Percentiles rank a stretch among this genome's conserved stretches.
phyloP scores from a whole-genome alignment of 2,113 vertebrate species.

The Daboia siamensis region DNA sequence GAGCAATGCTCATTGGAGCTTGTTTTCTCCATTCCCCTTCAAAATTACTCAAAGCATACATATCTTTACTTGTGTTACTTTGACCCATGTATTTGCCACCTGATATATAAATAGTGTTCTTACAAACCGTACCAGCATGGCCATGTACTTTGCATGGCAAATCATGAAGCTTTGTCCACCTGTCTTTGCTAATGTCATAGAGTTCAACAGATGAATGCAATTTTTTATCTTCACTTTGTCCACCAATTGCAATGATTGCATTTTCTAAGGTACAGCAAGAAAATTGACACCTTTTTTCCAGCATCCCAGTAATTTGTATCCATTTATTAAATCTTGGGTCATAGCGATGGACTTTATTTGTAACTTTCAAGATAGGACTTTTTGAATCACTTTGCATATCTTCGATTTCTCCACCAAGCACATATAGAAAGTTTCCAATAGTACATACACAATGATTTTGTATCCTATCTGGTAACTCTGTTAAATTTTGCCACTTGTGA shows the following conservation, averaged over 20 bases:
- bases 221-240: slow-evolving; percentile 58
- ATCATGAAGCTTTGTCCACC: slow-evolving; percentile 72
- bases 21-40: slow-evolving; percentile 75
- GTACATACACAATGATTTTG: slow-evolving; percentile 82
- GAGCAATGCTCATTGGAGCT: slow-evolving; percentile 86
- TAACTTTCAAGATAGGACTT: slow-evolving; percentile 47
- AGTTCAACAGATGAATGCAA: slow-evolving; percentile 81
- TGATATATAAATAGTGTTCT: slow-evolving; percentile 78
- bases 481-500: slow-evolving; percentile 74
- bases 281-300: slow-evolving; percentile 83
- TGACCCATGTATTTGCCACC: slow-evolving; percentile 74
- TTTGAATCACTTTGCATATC: slow-evolving; percentile 46
- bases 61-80: slow-evolving; percentile 74
- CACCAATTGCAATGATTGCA: slow-evolving; percentile 82
- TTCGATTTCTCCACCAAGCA: slow-evolving; percentile 84
- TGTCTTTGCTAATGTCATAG: slow-evolving; percentile 78
- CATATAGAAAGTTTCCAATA: slow-evolving; percentile 86
- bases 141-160: slow-evolving; percentile 79
- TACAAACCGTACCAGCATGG: slow-evolving; percentile 80
- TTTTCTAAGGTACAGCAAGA: slow-evolving; percentile 79
- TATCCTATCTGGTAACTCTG: slow-evolving; percentile 67
- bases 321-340: slow-evolving; percentile 87
- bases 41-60: slow-evolving; percentile 69
- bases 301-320: slow-evolving; percentile 76
- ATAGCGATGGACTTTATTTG: slow-evolving; percentile 81